Evolutionary conservation across 2,888 invertebrate genomes (phyloP).

Genomic region (Chorisops tibialis): DNA sequence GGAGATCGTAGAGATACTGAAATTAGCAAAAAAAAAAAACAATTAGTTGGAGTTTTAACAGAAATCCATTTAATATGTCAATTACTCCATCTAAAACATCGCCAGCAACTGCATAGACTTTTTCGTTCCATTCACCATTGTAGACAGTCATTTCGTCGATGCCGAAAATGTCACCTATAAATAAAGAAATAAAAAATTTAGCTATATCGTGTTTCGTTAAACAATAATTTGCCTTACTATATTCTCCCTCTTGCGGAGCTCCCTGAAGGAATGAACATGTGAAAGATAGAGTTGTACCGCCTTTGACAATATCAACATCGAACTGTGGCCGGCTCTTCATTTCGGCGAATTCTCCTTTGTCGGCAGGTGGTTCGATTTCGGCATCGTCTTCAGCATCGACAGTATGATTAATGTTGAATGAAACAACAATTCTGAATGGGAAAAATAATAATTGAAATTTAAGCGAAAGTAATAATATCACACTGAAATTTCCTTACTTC

Average conservation of each 20-base stretch:
- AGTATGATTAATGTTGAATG: constrained; percentile 91
- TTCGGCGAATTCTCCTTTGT: constrained; percentile 74
- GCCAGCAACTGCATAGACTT: constrained; percentile 85
- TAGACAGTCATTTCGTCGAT: constrained; percentile 91
- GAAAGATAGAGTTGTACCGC: constrained; percentile 74
- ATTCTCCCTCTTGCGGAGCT: constrained; percentile 65
- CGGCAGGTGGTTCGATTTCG: constrained; percentile 59
- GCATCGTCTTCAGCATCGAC: constrained; percentile 79
- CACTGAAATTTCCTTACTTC: constrained; percentile 57
- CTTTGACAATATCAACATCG: constrained; percentile 79
- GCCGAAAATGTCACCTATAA: constrained; percentile 78
- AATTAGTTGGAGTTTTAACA: too few relatives aligned
- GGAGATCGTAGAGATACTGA: constrained; percentile 87
- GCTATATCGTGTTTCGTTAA: constrained; percentile 14
- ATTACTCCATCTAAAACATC: constrained; percentile 93
- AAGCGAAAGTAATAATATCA: not conserved
- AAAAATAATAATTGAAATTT: constrained; percentile 14
- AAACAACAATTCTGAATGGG: constrained; percentile 65
- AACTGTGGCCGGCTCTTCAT: constrained; percentile 91
- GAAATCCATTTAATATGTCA: constrained; percentile 34
- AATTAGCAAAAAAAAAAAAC: constrained; percentile 47
- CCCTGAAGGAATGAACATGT: constrained; percentile 77
- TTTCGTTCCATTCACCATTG: constrained; percentile 83
- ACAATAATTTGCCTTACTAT: constrained; percentile 56
- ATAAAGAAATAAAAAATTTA: constrained; percentile 28